Evolutionary conservation across 2,888 invertebrate species (phyloP).

Genomic region (Acrobasis repandana): DNA sequence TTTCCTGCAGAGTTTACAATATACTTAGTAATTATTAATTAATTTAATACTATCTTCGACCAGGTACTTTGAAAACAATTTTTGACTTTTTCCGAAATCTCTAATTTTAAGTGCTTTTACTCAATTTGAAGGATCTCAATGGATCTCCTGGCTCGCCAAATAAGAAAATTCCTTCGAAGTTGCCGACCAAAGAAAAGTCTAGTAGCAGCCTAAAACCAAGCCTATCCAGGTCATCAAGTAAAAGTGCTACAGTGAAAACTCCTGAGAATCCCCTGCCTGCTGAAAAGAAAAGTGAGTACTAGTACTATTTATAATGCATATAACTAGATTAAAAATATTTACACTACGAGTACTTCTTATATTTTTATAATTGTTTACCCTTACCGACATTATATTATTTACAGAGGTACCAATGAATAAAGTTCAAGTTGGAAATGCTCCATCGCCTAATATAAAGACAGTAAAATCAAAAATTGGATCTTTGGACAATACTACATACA

Average conservation of each 20-base stretch:
- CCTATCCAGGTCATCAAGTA: constrained; percentile 83
- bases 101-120: neutral
- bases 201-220: constrained; percentile 77
- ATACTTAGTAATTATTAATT: too few species aligned
- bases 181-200: constrained; percentile 75
- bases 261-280: constrained; percentile 84
- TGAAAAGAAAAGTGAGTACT: constrained; percentile 88
- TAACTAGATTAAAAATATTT: too few species aligned
- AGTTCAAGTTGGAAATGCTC: constrained; percentile 94
- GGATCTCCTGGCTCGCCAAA: constrained; percentile 88
- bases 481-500: constrained; percentile 93
- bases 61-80: too few species aligned
- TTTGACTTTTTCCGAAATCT: neutral
- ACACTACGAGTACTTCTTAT: too few species aligned
- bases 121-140: constrained; percentile 80
- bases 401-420: constrained; percentile 96
- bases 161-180: constrained; percentile 86
- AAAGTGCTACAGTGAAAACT: constrained; percentile 85
- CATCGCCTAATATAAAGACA: constrained; percentile 95
- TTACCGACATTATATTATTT: constrained; percentile 31
- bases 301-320: too few species aligned
- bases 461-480: constrained; percentile 97
- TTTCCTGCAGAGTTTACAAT: neutral
- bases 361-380: too few species aligned
- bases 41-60: too few species aligned